Evolutionary conservation across 2,888 invertebrate species (phyloP), one percentile per base, ranked within the genome.

Genomic region (Aromia moschata): DNA sequence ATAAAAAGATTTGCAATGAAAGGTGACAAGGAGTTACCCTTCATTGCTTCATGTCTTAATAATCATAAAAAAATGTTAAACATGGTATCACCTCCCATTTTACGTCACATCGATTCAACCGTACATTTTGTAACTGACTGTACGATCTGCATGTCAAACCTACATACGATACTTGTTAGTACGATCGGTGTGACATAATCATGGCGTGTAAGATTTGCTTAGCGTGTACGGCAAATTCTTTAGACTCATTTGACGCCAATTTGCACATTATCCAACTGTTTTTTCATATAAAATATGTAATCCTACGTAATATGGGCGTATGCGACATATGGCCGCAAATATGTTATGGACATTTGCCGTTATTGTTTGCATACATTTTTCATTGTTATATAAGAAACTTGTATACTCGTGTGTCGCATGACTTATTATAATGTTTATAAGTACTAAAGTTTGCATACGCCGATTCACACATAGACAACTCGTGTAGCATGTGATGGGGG

Each of bases 161-260:
- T 31, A 33, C 40, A 40, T 40, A 40, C 12, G 5, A 14, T 15
- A 10, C 15, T 37, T 14, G 12, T 33, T 11, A 33, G 10, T 12
- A 14, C 7, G 15, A 11, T 4, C 1, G 16, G 14, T 45, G 30
- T 10, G 25, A 31, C n/a, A 45, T 31, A 30, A 12, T n/a, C 10
- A 10, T 14, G n/a, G 20, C 20, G 12, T 9, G 30, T 9, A 25
- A 44, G 7, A 9, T 30, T 30, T 45, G 14, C 16, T 30, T 30
- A 11, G 31, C 30, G 30, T 30, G 16, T 45, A 30, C 2, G 14
- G 14, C 14, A 15, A 31, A 45, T 31, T 10, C 15, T 31, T 16
- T 11, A 7, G 31, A 25, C n/a, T 45, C 45, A 45, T 45, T 45
- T 45, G 9, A 10, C 12, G 25, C 25, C 12, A 44, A 44, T 44